phyloP scores from a whole-genome alignment of 2,797 vertebrate species.

The Acridotheres tristis region DNA sequence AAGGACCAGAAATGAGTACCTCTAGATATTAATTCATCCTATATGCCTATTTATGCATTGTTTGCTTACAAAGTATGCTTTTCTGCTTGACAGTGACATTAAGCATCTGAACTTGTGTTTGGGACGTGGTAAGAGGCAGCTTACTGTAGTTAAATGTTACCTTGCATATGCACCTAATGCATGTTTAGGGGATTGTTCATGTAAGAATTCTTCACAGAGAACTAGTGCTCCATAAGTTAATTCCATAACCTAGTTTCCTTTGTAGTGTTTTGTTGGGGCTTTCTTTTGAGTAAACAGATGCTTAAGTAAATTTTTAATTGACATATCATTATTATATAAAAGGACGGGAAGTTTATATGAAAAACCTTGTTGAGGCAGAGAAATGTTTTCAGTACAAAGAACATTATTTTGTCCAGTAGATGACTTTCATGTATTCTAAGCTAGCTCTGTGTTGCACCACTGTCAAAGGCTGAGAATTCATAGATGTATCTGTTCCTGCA shows the following conservation, averaged over 20 bases:
- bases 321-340: background rate
- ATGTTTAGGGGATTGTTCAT: background rate
- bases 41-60: fast-evolving
- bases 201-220: background rate
- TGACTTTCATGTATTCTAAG: background rate
- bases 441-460: background rate
- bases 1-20: background rate
- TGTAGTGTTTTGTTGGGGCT: background rate
- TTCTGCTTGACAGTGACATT: background rate
- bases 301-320: background rate
- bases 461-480: background rate
- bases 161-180: background rate
- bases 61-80: background rate
- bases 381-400: background rate
- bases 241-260: background rate
- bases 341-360: background rate
- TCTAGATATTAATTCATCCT: background rate
- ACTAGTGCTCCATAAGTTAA: background rate
- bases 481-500: constrained; percentile 16
- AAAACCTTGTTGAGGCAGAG: background rate
- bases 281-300: background rate
- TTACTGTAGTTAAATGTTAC: background rate
- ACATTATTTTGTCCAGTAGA: background rate
- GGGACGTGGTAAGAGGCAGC: background rate
- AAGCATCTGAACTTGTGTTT: background rate